phyloP scores from a whole-genome alignment of 2,888 invertebrate genomes.

The Toxonevra muliebris region DNA sequence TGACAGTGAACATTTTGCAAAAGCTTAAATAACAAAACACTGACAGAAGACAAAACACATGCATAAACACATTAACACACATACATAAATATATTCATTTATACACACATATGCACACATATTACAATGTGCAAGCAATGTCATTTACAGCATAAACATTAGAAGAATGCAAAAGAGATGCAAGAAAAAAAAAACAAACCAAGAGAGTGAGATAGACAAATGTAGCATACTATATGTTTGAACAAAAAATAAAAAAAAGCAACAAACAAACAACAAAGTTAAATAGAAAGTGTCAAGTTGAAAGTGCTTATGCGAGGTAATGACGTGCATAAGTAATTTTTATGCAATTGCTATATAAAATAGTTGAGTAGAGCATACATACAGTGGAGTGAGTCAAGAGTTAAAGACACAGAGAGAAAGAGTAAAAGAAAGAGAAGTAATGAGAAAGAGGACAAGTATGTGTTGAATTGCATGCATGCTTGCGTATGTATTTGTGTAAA shows the following conservation, averaged over 20 bases:
- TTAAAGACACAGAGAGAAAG: no score
- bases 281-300: constrained; percentile 10
- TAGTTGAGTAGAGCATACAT: constrained; percentile 3
- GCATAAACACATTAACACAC: no score
- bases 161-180: not conserved
- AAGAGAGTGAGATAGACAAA: not conserved
- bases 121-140: not conserved
- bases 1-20: no score
- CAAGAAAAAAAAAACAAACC: not conserved
- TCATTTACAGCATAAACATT: not conserved
- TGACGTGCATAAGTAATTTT: constrained; percentile 46
- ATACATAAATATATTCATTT: not conserved
- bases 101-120: not conserved
- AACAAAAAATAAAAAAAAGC: not conserved
- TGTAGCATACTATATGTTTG: not conserved
- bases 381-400: not conserved
- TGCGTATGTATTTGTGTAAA: no score
- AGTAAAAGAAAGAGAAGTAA: no score
- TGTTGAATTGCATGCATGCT: no score
- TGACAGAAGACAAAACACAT: not conserved
- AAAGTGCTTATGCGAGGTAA: constrained; percentile 45
- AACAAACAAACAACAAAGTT: not conserved
- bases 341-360: constrained; percentile 26
- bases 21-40: not conserved
- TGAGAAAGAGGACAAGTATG: no score